These are phyloP conservation scores for Spongia lamella DNA, from an alignment of 37 sponge, comb jelly and placozoan species.

Conservation along the genomic window DNA sequence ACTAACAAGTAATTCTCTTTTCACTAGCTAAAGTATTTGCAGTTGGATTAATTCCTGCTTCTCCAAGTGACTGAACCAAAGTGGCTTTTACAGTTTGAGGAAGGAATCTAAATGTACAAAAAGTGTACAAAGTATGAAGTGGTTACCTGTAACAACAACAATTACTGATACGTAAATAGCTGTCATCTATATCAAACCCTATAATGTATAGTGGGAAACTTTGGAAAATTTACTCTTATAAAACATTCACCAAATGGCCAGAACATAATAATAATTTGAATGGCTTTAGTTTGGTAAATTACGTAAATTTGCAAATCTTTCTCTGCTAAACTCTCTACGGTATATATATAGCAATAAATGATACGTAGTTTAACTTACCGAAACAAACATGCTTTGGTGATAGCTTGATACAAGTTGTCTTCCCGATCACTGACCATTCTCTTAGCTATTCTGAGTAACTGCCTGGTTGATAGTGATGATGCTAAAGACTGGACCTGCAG, in stretches of 20 bases:
- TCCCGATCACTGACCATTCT: slow-evolving; percentile 32
- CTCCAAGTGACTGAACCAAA: slow-evolving; percentile 48
- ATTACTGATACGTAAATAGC: background rate
- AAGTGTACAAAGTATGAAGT: background rate
- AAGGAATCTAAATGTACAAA: slow-evolving; percentile 65
- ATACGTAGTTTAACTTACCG: slow-evolving; percentile 28
- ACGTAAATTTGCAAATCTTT: too few relatives aligned
- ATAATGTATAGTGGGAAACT: too few relatives aligned
- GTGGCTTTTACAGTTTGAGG: slow-evolving; percentile 64
- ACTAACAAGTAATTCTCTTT: slow-evolving; percentile 29
- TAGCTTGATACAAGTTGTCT: slow-evolving; percentile 31
- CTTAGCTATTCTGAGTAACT: slow-evolving; percentile 68
- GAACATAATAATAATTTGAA: too few relatives aligned
- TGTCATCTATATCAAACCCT: too few relatives aligned
- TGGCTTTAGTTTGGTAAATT: too few relatives aligned
- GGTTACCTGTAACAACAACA: background rate
- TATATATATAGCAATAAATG: background rate
- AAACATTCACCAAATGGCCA: too few relatives aligned
- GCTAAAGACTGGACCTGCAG: slow-evolving; percentile 61
- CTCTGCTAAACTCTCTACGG: too few relatives aligned
- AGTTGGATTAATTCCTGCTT: slow-evolving; percentile 39
- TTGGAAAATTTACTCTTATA: too few relatives aligned
- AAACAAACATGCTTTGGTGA: slow-evolving; percentile 71
- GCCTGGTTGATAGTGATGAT: slow-evolving; percentile 73
- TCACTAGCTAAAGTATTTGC: background rate